These are phyloP conservation scores for Cyclophora albipunctata DNA, from an alignment of 2,888 invertebrate species.

Conservation along the genomic window DNA sequence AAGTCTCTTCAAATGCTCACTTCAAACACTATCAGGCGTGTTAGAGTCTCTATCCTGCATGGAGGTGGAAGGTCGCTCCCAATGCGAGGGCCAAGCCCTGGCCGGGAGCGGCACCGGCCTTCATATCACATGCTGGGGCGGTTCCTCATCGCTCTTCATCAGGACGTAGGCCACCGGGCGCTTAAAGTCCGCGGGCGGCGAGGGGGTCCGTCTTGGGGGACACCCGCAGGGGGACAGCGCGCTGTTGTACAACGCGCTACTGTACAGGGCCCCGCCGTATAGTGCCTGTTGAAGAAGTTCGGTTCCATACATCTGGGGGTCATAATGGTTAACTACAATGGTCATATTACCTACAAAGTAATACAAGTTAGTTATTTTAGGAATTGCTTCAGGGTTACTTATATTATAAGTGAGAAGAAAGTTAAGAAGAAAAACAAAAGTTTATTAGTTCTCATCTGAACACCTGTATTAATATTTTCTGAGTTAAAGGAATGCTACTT, in stretches of 20 bases:
- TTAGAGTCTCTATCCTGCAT: conserved; percentile 50
- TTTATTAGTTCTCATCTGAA: no score
- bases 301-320: no score
- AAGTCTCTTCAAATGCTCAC: neutral
- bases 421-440: no score
- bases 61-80: conserved; percentile 69
- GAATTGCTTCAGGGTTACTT: no score
- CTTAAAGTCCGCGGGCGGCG: conserved; percentile 54
- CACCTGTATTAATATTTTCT: no score
- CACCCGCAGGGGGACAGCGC: conserved; percentile 66
- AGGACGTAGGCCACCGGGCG: conserved; percentile 78
- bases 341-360: no score
- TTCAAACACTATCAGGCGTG: conserved; percentile 64
- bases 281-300: conserved; percentile 43
- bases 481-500: no score
- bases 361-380: no score
- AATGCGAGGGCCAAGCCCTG: conserved; percentile 70
- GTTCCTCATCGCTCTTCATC: conserved; percentile 77
- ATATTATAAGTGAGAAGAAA: no score
- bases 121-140: conserved; percentile 85
- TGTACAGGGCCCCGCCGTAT: conserved; percentile 66
- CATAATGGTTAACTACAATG: no score
- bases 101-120: conserved; percentile 89
- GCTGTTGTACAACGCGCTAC: conserved; percentile 62
- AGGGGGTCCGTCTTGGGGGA: conserved; percentile 58